Percentiles rank a stretch among this genome's conserved stretches.
phyloP scores from a whole-genome alignment of 2,113 vertebrate genomes.

The Anser brachyrhynchus region DNA sequence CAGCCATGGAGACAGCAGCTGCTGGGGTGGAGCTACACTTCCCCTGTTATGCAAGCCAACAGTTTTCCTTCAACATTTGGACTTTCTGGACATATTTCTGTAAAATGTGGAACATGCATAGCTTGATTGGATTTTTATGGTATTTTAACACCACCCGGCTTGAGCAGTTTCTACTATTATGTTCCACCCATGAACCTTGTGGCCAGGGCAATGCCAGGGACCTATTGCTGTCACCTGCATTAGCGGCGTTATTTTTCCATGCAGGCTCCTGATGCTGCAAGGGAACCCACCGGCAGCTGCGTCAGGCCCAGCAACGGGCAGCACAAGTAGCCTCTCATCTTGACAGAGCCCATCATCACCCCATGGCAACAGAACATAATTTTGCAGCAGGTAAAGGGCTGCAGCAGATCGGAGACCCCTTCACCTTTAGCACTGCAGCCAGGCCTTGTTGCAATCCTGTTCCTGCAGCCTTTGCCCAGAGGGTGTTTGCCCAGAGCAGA shows the following conservation, averaged over 20 bases:
- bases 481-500: background rate
- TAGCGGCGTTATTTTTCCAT: background rate
- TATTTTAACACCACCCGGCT: background rate
- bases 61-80: background rate
- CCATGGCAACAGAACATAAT: slow-evolving; percentile 44
- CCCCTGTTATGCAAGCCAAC: fast-evolving
- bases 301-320: background rate
- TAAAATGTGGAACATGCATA: background rate
- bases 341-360: background rate
- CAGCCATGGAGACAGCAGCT: background rate
- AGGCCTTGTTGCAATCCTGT: background rate
- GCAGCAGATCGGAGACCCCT: background rate
- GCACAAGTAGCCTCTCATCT: background rate
- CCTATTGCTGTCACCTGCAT: background rate
- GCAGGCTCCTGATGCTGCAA: background rate
- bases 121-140: background rate
- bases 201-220: background rate
- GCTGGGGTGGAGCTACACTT: background rate
- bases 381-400: slow-evolving; percentile 52
- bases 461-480: background rate
- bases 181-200: background rate
- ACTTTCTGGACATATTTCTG: background rate
- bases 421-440: background rate
- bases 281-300: background rate
- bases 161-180: background rate